Conservation (phyloP, 2,797 vertebrate species). For the Martes flavigula region DNA sequence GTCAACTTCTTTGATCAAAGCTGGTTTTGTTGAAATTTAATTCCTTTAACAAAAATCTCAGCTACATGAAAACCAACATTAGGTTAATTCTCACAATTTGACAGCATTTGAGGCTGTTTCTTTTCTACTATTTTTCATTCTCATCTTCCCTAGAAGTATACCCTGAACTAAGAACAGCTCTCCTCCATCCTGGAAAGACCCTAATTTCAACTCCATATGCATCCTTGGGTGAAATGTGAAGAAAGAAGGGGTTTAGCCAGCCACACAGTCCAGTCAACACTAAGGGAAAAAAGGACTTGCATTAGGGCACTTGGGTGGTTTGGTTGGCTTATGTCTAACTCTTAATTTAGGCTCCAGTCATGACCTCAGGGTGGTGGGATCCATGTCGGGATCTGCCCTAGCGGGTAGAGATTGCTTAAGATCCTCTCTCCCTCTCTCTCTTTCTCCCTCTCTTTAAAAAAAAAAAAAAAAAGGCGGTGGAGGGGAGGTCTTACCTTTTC, state of each 20-base stretch:
- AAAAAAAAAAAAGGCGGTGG: neutral
- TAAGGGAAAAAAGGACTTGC: neutral
- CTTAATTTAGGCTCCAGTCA: neutral
- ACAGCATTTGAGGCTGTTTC: neutral
- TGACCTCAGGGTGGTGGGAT: neutral
- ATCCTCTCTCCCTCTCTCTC: neutral
- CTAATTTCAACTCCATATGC: neutral
- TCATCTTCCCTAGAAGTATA: neutral
- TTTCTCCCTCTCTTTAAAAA: neutral
- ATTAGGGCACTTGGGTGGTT: neutral
- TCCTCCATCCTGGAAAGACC: neutral
- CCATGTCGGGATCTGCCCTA: neutral
- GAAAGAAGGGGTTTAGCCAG: neutral
- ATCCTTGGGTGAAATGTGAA: neutral
- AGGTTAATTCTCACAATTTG: neutral
- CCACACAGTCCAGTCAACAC: neutral
- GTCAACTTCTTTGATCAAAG: constrained; percentile 49
- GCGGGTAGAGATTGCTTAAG: neutral
- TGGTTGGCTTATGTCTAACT: neutral
- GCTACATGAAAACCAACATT: neutral
- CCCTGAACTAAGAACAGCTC: neutral
- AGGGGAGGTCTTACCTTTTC: neutral
- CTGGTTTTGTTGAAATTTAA: constrained; percentile 47
- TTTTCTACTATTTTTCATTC: neutral
- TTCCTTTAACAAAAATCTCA: constrained; percentile 28